Evolutionary conservation across 2,113 vertebrate species (phyloP), one percentile per base, ranked within the genome.

Genomic region (Scartelaos histophorus): DNA sequence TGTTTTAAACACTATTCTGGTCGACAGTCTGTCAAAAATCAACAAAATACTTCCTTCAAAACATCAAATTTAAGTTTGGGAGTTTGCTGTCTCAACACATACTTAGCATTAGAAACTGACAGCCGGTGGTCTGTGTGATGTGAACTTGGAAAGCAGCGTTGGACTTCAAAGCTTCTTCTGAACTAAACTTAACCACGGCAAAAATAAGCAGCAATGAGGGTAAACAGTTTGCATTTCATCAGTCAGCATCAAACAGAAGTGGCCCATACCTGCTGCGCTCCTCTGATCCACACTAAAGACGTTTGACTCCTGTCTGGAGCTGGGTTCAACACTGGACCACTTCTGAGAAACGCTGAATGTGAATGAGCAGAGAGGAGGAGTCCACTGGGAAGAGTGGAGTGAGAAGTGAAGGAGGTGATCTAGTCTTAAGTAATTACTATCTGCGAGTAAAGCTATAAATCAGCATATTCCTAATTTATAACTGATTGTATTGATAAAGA

Each of bases 111-210:
- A 24, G n/a, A 49, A 66, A 38, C 2, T 43, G 51, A 54, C 2
- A 19, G 22, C 0, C 24, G 7, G 12, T 53, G 70, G 16, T 64
- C 45, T 38, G 35, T 62, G 10, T 68, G 72, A 51, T 67, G 57
- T 34, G 64, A 78, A 38, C 17, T 46, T 35, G 65, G 65, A 66
- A 66, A 57, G 24, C 0, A 66, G 35, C 15, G 29, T 68, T 56
- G 54, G 49, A 73, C 62, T 67, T 79, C 56, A 60, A 79, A 66
- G 34, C 56, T 7, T 43, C 51, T 74, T 15, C 24, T 46, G 22
- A 21, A 53, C 61, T 70, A 61, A 70, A 70, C 53, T 70, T 65
- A 51, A 58, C 56, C 38, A 25, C 21, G 35, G 57, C 24, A 75
- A 65, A 75, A 65, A 74, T 67, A 61, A 56, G 34, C 7, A 66